Evolutionary conservation across 2,113 vertebrate genomes (phyloP).

Genomic region (Ondatra zibethicus): DNA sequence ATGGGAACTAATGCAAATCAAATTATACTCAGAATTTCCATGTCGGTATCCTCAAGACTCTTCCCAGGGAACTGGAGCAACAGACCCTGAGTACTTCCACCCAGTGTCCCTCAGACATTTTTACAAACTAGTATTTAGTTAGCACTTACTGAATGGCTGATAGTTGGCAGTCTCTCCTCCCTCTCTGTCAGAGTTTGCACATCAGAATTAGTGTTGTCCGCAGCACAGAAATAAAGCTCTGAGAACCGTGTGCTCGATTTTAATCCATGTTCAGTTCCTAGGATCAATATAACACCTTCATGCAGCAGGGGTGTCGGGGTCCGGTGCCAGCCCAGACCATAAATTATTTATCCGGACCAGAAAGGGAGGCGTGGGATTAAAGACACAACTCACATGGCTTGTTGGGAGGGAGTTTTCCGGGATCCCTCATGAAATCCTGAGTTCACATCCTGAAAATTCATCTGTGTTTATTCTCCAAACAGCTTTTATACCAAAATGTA

Average conservation of each 20-base stretch:
- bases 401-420: no score
- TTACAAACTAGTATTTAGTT: not conserved
- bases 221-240: slow-evolving; percentile 14
- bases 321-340: no score
- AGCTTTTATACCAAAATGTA: no score
- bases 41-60: no score
- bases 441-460: no score
- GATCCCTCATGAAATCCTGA: no score
- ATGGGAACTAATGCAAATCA: not conserved
- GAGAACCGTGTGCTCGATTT: not conserved
- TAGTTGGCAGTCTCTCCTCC: not conserved
- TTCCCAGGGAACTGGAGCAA: not conserved
- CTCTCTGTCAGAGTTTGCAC: not conserved
- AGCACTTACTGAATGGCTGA: not conserved
- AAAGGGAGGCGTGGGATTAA: no score
- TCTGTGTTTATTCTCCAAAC: no score
- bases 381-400: no score
- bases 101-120: not conserved
- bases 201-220: not conserved
- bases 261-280: not conserved
- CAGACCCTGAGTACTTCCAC: not conserved
- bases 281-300: not conserved
- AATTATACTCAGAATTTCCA: not conserved
- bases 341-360: no score
- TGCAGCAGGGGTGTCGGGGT: not conserved